Base-by-base conservation (phyloP, 1,140 invertebrate species). In the Drosophila chauvacae region DNA sequence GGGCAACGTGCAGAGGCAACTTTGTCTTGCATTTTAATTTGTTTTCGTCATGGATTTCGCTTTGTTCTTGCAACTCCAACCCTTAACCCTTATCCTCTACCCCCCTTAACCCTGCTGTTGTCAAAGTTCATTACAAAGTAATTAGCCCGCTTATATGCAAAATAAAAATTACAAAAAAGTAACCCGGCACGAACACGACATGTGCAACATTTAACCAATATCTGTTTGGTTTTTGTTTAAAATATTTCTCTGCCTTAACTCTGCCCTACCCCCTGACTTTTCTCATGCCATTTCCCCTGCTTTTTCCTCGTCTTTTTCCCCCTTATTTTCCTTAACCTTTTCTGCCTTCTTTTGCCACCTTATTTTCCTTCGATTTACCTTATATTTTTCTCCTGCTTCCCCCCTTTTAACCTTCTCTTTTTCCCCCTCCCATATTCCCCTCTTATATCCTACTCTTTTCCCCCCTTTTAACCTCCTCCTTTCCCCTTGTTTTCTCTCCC, bases 81-180 rank as follows among this genome's bases (percentile, higher is more conserved):
- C 16, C 14, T 18, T 33, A 50, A 39, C 45, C 20, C 45, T 26
- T 23, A 26, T 2, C 23, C 23, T 11, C 7, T 4, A 4, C 9
- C 9, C 23, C 14, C 16, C 3, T 18, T 18, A 50, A 39, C 48
- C 50, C 28, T 7, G 16, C 39, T 83, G 59, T 90, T 90, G 85
- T 85, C 78, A 77, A 90, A 90, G 81, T 90, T 90, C 85, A 90
- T 90, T 90, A 85, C 85, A 85, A 90, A 90, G 86, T 90, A 90
- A 90, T 90, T 90, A 90, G 78, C 81, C 48, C 68, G 65, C 77
- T 70, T 70, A 83, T 80, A 83, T 83, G 71, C 75, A 82, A 77
- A 77, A 73, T 53, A 64, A 68, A 64, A 68, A 71, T 30, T 20
- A 47, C 35, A 61, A 68, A 74, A 63, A 58, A 64, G 63, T 45